phyloP scores from a whole-genome alignment of 2,113 vertebrate species.

The Monarcha castaneiventris region DNA sequence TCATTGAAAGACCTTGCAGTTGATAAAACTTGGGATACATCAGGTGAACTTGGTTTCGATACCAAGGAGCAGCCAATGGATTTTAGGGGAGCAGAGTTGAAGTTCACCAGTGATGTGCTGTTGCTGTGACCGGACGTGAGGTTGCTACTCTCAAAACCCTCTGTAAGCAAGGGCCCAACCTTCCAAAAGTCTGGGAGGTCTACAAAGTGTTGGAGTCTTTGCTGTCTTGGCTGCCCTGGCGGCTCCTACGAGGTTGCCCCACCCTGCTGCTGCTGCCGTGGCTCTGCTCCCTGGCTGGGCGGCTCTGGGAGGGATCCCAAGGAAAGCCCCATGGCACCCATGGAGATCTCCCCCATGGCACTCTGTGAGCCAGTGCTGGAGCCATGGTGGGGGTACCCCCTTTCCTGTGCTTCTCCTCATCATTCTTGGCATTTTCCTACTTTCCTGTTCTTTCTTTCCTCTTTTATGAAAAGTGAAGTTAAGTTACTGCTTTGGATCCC shows the following conservation, averaged over 20 bases:
- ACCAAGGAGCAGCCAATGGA: background rate
- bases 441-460: background rate
- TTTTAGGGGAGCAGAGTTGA: background rate
- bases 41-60: too few species aligned
- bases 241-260: background rate
- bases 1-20: background rate
- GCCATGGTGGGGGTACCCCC: too few species aligned
- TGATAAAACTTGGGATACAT: background rate
- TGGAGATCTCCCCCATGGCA: background rate
- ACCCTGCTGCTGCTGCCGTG: accelerated
- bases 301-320: background rate
- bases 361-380: background rate
- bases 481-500: accelerated
- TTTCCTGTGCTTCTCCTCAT: background rate
- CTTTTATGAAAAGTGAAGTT: accelerated
- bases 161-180: background rate
- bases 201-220: background rate
- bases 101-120: background rate
- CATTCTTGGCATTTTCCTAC: background rate
- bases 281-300: background rate
- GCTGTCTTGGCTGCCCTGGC: background rate
- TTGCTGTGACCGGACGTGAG: background rate
- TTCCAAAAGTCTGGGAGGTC: background rate
- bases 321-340: background rate
- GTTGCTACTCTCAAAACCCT: background rate